A percentile compares a stretch with the other conserved stretches of the same genome.
These are phyloP conservation scores for Anguilla japonica DNA, from an alignment of 2,113 vertebrate species.

Conservation along the genomic window DNA sequence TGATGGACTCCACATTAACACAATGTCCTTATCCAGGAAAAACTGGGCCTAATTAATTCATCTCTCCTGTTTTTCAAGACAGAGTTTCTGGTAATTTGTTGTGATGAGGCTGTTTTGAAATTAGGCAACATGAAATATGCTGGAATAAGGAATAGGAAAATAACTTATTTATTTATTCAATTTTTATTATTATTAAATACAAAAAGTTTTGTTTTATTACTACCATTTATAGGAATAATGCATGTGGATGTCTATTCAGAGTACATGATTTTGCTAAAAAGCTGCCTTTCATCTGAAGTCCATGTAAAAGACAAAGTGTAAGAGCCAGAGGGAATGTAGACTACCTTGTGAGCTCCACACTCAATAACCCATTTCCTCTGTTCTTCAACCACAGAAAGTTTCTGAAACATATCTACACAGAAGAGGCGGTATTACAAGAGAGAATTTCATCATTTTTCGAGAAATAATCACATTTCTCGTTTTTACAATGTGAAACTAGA, in stretches of 20 bases:
- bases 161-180: too few relatives aligned
- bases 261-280: too few relatives aligned
- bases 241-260: too few relatives aligned
- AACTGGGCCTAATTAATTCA: not conserved
- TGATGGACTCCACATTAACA: not conserved
- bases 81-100: not conserved
- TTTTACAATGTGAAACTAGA: not conserved
- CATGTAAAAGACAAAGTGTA: not conserved
- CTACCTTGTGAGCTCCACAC: slow-evolving; percentile 79
- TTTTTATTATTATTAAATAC: too few relatives aligned
- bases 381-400: slow-evolving; percentile 72
- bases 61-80: not conserved
- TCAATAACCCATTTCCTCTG: slow-evolving; percentile 76
- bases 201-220: too few relatives aligned
- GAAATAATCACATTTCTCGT: not conserved
- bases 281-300: too few relatives aligned
- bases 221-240: too few relatives aligned
- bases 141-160: not conserved
- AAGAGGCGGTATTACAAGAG: not conserved
- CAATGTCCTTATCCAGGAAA: not conserved
- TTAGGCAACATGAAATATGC: not conserved
- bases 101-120: not conserved
- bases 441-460: not conserved
- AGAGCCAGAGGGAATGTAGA: not conserved
- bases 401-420: slow-evolving; percentile 83